Evolutionary conservation across 2,797 vertebrate species (phyloP), one percentile per base, ranked within the genome.

Genomic region (Margarornis squamiger): DNA sequence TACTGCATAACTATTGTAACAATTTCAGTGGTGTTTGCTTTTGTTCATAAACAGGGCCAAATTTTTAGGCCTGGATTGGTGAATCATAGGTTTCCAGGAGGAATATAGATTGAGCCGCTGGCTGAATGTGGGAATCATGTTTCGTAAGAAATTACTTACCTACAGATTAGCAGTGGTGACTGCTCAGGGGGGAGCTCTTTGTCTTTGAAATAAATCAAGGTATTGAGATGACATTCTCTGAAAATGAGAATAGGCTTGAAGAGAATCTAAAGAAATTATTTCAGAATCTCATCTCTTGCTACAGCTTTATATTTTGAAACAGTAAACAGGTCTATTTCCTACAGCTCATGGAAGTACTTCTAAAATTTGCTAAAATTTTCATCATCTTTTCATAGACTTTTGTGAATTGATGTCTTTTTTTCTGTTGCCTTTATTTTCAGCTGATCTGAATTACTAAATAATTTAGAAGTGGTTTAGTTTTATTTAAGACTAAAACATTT

Each of bases 131-230:
- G 23, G 27, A 91, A 68, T 63, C 12, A 0, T 14, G 11, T 72
- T 88, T 73, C 11, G 0, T 57, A 77, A 70, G 68, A 86, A 27
- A 55, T 80, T 14, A 79, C 34, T 92, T 94, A 73, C 67, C 58
- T 51, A 26, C n/a, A 29, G 55, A 93, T 39, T 9, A 92, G 85
- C 49, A 87, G 39, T 70, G 43, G 41, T 79, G 29, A 29, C 87
- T 92, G 63, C 91, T 84, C 89, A 85, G 76, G 43, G 73, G 59
- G 52, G 75, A 93, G 79, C 78, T 94, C 39, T 81, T 93, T 88
- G 84, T 92, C 73, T 94, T 94, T 73, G 89, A 82, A 68, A 77
- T 86, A 88, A 86, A 88, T 62, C 39, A 63, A 66, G 17, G 39
- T 78, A 58, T 85, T 82, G 57, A 90, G 55, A 67, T 85, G 23